These are phyloP conservation scores for Leucania comma DNA, from an alignment of 2,888 invertebrate genomes.

Conservation along the genomic window DNA sequence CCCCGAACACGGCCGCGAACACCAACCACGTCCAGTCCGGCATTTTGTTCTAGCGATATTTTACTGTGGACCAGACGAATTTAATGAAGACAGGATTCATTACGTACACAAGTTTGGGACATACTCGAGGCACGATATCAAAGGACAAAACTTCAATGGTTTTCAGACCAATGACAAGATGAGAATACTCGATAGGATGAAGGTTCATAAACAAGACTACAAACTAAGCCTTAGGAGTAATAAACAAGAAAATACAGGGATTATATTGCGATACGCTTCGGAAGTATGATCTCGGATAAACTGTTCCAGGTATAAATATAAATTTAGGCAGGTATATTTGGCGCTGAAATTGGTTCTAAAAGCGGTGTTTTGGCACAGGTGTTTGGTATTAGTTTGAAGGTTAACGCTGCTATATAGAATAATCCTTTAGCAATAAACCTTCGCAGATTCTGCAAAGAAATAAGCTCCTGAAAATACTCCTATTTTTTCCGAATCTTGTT, in stretches of 20 bases:
- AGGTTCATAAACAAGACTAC: conserved; percentile 6
- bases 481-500: conserved; percentile 29
- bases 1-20: conserved; percentile 83
- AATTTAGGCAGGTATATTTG: conserved; percentile 11
- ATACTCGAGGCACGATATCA: neutral
- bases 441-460: conserved; percentile 6
- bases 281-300: conserved; percentile 42
- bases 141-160: neutral
- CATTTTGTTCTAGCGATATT: conserved; percentile 73
- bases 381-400: conserved; percentile 12
- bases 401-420: conserved; percentile 30
- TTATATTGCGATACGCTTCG: conserved; percentile 7
- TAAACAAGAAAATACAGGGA: conserved; percentile 32
- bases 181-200: conserved; percentile 18
- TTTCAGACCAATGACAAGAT: conserved; percentile 19
- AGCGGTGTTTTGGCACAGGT: conserved; percentile 40
- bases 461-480: conserved; percentile 14
- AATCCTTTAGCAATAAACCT: conserved; percentile 29
- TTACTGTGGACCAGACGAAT: conserved; percentile 55
- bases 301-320: conserved; percentile 41
- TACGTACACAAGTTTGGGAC: neutral
- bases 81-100: neutral
- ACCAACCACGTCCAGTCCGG: conserved; percentile 88
- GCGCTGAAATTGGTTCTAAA: conserved; percentile 31
- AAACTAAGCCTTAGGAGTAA: conserved; percentile 16